phyloP scores from a whole-genome alignment of 2,888 invertebrate species.

The Caenorhabditis sp. region DNA sequence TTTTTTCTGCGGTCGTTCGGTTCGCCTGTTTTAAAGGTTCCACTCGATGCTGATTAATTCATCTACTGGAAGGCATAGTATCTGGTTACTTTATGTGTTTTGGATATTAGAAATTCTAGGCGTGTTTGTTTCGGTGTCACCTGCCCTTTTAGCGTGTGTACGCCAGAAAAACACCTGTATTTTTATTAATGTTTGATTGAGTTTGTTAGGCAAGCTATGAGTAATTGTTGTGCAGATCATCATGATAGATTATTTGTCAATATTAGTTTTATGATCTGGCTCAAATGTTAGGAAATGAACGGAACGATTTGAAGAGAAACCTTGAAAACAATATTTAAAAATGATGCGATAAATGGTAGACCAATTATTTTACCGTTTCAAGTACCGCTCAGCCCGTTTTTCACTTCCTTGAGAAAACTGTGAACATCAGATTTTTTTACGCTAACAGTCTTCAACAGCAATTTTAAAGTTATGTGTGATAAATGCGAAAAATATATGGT shows the following conservation, averaged over 20 bases:
- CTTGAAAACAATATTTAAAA: not conserved
- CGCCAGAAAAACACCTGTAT: not conserved
- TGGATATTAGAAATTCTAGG: not conserved
- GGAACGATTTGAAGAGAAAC: not conserved
- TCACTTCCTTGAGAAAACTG: no score
- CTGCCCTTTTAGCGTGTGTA: not conserved
- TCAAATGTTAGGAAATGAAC: not conserved
- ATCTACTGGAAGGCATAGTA: constrained; percentile 22
- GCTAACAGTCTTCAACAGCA: no score
- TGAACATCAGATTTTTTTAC: no score
- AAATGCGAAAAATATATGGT: no score
- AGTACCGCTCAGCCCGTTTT: not conserved
- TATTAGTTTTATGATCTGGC: not conserved
- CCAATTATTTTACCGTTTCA: no score
- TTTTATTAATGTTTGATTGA: not conserved
- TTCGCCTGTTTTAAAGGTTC: not conserved
- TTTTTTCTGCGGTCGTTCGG: constrained; percentile 11
- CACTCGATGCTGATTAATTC: constrained; percentile 30
- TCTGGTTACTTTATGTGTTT: constrained; percentile 1
- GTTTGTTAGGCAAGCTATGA: not conserved
- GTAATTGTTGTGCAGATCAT: not conserved
- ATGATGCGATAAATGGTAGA: not conserved
- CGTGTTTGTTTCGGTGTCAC: not conserved
- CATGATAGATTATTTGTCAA: not conserved
- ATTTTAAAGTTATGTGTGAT: no score